These are phyloP conservation scores for Pogonomyrmex californicus DNA, from an alignment of 1,140 invertebrate genomes.

Conservation along the genomic window DNA sequence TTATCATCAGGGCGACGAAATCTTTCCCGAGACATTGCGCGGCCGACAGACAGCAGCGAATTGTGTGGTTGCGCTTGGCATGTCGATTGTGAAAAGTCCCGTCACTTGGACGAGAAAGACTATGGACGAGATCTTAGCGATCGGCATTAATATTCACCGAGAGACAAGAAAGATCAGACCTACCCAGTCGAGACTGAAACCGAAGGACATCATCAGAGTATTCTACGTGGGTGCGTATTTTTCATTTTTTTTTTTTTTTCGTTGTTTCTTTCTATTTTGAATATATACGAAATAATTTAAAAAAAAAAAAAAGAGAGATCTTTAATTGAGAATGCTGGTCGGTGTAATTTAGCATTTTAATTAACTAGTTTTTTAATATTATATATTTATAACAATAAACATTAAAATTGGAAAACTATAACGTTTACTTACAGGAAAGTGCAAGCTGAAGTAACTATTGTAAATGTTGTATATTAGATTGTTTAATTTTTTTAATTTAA, in stretches of 20 bases:
- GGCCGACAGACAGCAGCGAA: conserved; percentile 79
- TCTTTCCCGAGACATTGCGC: conserved; percentile 77
- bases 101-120: conserved; percentile 83
- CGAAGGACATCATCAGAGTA: conserved; percentile 79
- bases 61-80: conserved; percentile 80
- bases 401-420: too few relatives aligned
- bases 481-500: neutral
- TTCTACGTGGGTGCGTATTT: conserved; percentile 70
- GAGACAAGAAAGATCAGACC: conserved; percentile 71
- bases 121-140: conserved; percentile 81
- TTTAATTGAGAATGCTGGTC: neutral
- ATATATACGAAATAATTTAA: too few relatives aligned
- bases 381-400: too few relatives aligned
- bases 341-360: too few relatives aligned
- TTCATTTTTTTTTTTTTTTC: neutral
- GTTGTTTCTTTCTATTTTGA: neutral
- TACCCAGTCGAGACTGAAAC: conserved; percentile 68
- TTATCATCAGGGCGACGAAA: conserved; percentile 79
- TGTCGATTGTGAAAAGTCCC: conserved; percentile 82
- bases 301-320: neutral
- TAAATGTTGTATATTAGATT: neutral
- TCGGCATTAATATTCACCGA: conserved; percentile 74
- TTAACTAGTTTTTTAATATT: too few relatives aligned
- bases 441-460: neutral
- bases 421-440: too few relatives aligned